phyloP scores from a whole-genome alignment of 2,888 invertebrate species.

The Drosophila cyrtoloma region DNA sequence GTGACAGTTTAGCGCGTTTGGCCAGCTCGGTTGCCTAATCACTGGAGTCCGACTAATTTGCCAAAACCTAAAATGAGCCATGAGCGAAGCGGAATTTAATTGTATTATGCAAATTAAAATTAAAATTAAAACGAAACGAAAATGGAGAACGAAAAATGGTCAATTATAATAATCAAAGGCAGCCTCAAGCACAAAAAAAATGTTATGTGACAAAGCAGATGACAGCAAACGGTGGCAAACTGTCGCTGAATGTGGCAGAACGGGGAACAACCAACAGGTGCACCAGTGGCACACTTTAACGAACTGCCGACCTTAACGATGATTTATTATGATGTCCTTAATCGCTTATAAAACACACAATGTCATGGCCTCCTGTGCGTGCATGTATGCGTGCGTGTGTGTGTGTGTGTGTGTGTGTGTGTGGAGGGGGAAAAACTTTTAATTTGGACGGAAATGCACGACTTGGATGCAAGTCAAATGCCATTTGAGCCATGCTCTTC shows the following conservation, averaged over 20 bases:
- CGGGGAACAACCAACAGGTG: constrained; percentile 4
- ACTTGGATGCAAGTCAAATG: constrained; percentile 37
- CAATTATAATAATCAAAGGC: constrained; percentile 41
- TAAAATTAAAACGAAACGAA: constrained; percentile 44
- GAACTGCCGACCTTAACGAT: constrained; percentile 65
- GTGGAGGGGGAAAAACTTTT: constrained; percentile 29
- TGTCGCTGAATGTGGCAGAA: background rate
- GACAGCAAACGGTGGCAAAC: constrained; percentile 13
- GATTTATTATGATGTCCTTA: constrained; percentile 69
- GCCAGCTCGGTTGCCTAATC: constrained; percentile 34
- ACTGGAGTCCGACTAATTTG: constrained; percentile 44
- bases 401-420: background rate
- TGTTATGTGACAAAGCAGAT: constrained; percentile 38
- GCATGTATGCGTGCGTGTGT: background rate
- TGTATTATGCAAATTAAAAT: constrained; percentile 68
- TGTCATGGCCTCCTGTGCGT: constrained; percentile 14
- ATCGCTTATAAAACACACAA: constrained; percentile 55
- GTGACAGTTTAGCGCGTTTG: constrained; percentile 57
- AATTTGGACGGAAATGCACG: constrained; percentile 34
- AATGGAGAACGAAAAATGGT: constrained; percentile 20
- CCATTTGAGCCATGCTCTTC: constrained; percentile 10
- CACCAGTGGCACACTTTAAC: constrained; percentile 52
- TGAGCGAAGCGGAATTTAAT: constrained; percentile 58
- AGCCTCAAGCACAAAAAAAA: constrained; percentile 28
- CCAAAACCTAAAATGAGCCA: constrained; percentile 49